Evolutionary conservation across 2,797 vertebrate species (phyloP), one percentile per base, ranked within the genome.

Genomic region (Malurus splendens): DNA sequence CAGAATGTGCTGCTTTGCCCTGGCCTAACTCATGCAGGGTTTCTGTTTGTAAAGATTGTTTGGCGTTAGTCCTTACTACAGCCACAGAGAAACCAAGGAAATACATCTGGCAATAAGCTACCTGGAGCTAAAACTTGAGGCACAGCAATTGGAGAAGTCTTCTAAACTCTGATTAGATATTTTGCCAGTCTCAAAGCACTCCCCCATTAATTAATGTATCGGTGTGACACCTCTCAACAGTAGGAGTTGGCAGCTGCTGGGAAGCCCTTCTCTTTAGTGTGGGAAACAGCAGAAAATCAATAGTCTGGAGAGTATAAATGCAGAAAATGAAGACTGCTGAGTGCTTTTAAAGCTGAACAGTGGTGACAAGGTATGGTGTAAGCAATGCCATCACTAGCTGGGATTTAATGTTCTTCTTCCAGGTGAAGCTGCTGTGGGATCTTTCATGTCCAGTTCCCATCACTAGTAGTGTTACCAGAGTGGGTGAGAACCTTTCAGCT

Each of bases 1-100:
- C 44, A 12, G 52, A 14, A 1, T 4, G 10, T 39, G 27, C 30
- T 74, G 19, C 13, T 64, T 54, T 32, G 66, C 44, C 27, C 57
- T 64, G 65, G 39, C 22, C 12, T 38, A 50, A 67, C 15, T 64
- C 54, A n/a, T 0, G 0, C 0, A 13, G 36, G 33, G 51, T n/a
- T 87, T 60, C 36, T 68, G 20, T 28, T 10, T 14, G 18, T 62
- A 41, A 44, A 52, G 20, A 19, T 18, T 19, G 8, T 27, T 80
- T 48, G 36, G 30, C 38, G 20, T 77, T 51, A 59, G 24, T 52
- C 27, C 50, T 76, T 67, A 25, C 8, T n/a, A 14, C 24, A 73
- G 39, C 9, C 33, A 68, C 38, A 52, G 9, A 79, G 72, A 73
- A 84, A 73, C 41, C 38, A 41, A 64, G 56, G 41, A 33, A 64